A percentile compares a stretch with the other conserved stretches of the same genome.
These are phyloP conservation scores for Hemibagrus wyckioides DNA, from an alignment of 2,113 vertebrate genomes.

Conservation along the genomic window DNA sequence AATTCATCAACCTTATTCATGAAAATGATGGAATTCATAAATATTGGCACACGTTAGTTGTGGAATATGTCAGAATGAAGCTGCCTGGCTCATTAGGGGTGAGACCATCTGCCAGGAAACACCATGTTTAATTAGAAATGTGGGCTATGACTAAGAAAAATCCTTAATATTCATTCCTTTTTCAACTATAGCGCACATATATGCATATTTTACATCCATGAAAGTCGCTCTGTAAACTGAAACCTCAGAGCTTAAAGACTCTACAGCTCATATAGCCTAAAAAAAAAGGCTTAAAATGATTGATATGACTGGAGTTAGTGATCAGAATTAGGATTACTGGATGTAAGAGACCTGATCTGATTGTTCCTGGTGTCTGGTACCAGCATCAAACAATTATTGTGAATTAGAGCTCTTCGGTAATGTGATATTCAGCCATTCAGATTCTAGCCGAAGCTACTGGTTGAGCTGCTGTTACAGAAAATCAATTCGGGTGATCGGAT, in stretches of 20 bases:
- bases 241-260: background rate
- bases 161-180: background rate
- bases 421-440: background rate
- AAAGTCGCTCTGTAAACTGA: background rate
- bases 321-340: background rate
- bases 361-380: background rate
- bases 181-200: background rate
- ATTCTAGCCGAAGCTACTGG: background rate
- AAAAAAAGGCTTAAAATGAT: too few relatives aligned
- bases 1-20: background rate
- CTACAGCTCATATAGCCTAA: background rate
- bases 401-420: constrained; percentile 31
- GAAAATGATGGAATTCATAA: background rate
- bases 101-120: constrained; percentile 1
- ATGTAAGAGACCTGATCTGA: background rate
- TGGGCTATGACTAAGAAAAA: background rate
- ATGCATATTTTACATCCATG: background rate
- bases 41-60: background rate
- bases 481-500: background rate
- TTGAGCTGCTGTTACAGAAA: background rate
- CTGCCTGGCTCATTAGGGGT: background rate
- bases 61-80: background rate
- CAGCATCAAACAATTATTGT: constrained; percentile 7
- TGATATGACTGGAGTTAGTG: background rate
- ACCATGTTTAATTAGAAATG: background rate